phyloP scores from a whole-genome alignment of 2,888 invertebrate genomes.

The Philereme vetulata region DNA sequence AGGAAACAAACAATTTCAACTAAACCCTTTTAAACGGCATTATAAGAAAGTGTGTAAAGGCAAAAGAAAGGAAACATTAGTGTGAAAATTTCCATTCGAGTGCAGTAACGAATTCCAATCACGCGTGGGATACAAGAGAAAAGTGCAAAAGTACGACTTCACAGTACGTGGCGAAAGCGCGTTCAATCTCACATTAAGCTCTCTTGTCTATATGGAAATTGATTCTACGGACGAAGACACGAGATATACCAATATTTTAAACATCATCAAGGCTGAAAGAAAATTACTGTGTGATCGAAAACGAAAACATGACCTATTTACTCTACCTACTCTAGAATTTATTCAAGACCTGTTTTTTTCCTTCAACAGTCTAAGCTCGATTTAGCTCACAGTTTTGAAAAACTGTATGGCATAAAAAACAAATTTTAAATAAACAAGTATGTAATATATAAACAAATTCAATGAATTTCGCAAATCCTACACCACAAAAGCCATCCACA shows the following conservation, averaged over 20 bases:
- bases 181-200: slow-evolving; percentile 35
- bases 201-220: slow-evolving; percentile 37
- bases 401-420: background rate
- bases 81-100: slow-evolving; percentile 29
- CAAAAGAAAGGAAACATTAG: slow-evolving; percentile 31
- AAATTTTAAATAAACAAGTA: background rate
- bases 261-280: slow-evolving; percentile 3
- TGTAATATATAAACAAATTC: too few relatives aligned
- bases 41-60: slow-evolving; percentile 19
- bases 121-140: slow-evolving; percentile 39
- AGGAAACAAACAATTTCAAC: background rate
- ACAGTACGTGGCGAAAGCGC: slow-evolving; percentile 38
- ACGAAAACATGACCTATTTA: background rate
- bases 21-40: background rate
- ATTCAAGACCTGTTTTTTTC: background rate
- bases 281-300: slow-evolving; percentile 15
- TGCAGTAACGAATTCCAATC: slow-evolving; percentile 42
- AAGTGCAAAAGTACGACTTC: slow-evolving; percentile 38
- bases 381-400: background rate
- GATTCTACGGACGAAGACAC: slow-evolving; percentile 21
- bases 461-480: background rate
- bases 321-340: too few relatives aligned
- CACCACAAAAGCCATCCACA: slow-evolving; percentile 9
- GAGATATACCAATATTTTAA: slow-evolving; percentile 20
- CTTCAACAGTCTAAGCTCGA: background rate